Percentiles rank a stretch among this genome's conserved stretches.
phyloP scores from a whole-genome alignment of 2,113 vertebrate genomes.

The Bos indicus region DNA sequence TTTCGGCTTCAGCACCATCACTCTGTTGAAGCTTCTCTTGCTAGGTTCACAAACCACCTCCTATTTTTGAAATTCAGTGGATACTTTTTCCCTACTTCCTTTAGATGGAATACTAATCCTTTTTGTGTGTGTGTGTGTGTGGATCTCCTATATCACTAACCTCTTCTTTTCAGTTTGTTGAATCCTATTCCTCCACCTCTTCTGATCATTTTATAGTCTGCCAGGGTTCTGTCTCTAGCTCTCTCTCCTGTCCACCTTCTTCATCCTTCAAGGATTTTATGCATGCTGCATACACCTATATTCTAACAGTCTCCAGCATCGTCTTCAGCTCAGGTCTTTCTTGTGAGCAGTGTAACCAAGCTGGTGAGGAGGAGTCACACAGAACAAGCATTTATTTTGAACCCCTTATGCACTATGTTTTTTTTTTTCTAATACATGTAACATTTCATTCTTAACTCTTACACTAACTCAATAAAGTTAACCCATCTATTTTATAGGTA shows the following conservation, averaged over 20 bases:
- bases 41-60: background rate
- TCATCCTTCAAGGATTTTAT: background rate
- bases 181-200: background rate
- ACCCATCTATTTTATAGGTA: background rate
- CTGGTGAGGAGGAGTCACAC: background rate
- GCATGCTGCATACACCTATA: background rate
- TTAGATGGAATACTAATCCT: background rate
- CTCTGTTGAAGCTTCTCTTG: background rate
- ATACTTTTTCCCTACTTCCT: background rate
- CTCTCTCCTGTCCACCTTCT: background rate
- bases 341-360: background rate
- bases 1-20: background rate
- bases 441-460: background rate
- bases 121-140: background rate
- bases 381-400: background rate
- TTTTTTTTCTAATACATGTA: background rate
- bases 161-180: background rate
- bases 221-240: background rate
- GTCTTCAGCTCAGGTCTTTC: background rate
- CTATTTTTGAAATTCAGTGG: background rate
- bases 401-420: background rate
- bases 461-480: constrained; percentile 1
- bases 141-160: background rate
- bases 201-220: background rate
- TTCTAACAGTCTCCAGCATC: background rate